Evolutionary conservation across 2,113 vertebrate genomes (phyloP).

Genomic region (Thalassoma bifasciatum): DNA sequence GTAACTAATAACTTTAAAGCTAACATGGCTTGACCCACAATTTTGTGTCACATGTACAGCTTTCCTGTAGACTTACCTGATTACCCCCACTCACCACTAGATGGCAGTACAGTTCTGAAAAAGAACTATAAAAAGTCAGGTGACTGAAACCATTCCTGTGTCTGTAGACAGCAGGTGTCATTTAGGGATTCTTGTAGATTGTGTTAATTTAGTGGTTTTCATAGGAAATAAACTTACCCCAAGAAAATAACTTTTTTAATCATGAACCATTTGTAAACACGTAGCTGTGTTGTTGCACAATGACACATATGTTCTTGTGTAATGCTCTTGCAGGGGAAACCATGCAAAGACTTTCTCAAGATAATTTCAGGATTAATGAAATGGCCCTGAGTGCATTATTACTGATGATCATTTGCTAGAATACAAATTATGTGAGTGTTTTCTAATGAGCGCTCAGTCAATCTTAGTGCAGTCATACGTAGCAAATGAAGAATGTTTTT

Average conservation of each 20-base stretch:
- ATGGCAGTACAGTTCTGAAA: conserved; percentile 45
- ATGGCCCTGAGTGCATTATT: too few relatives aligned
- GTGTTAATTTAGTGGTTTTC: neutral
- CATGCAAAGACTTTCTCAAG: too few relatives aligned
- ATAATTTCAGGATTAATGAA: too few relatives aligned
- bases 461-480: too few relatives aligned
- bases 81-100: conserved; percentile 51
- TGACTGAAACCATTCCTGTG: neutral
- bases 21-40: conserved; percentile 64
- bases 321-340: too few relatives aligned
- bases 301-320: neutral
- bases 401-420: too few relatives aligned
- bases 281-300: neutral
- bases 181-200: neutral
- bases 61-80: conserved; percentile 14
- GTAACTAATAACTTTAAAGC: neutral
- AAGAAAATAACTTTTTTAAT: neutral
- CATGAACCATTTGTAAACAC: neutral
- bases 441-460: too few relatives aligned
- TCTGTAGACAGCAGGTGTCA: neutral
- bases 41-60: too few relatives aligned
- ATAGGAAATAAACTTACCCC: neutral
- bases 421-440: too few relatives aligned
- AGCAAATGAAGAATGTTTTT: too few relatives aligned
- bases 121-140: neutral